Base-by-base conservation (phyloP, 2,797 vertebrate species). In the Taeniopygia guttata region DNA sequence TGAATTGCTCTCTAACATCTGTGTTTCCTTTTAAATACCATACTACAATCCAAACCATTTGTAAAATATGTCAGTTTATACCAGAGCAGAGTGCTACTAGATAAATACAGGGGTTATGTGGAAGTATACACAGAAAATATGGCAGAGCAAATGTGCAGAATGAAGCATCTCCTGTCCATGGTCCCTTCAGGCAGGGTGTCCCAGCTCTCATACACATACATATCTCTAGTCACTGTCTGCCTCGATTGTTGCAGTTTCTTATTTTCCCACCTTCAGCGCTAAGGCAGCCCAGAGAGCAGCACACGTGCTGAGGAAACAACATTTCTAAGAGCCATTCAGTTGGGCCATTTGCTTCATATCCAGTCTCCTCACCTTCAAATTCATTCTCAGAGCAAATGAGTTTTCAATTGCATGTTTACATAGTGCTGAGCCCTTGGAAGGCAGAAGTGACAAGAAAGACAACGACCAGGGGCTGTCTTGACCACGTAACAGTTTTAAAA, bases 21-120 rank as follows among this genome's bases (percentile, higher is more conserved):
- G 91, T 94, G 94, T 96, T 96, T 93, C 87, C 92, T 95, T 93
- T 96, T 79, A 92, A 93, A 96, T 78, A 94, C 77, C 63, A 63
- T 30, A 69, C 84, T 91, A 88, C 1, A 3, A 75, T 75, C 84
- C 79, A 95, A 92, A 79, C 79, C 64, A 67, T 95, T 95, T 91
- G 74, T 90, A 79, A 87, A 95, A 84, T 79, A 83, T 5, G 52
- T 94, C 84, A 48, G 79, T 91, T 85, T 86, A 76, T 86, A 86
- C 70, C 48, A 70, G 63, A 63, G 15, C 32, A 63, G 87, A 77
- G 63, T 64, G 76, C 80, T 79, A 73, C 73, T 34, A 82, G 94
- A 76, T 73, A 81, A 86, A 85, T 68, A 67, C 56, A 46, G 79
- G 40, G 51, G 16, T 78, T 73, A 45, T 36, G 32, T 64, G n/a